Base-by-base conservation (phyloP, 2,797 vertebrate species). In the Florisuga fusca region DNA sequence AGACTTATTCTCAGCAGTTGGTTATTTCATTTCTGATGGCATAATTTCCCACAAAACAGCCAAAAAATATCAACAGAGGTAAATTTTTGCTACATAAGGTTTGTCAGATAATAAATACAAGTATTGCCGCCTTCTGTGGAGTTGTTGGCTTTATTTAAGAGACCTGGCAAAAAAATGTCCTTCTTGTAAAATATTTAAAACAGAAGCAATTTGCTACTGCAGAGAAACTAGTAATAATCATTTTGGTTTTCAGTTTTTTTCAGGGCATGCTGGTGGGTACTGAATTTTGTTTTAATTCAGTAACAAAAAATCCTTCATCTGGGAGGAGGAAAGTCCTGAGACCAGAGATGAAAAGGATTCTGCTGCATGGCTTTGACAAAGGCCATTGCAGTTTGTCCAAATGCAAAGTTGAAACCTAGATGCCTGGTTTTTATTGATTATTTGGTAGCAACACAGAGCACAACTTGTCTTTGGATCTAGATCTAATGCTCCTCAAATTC, bases 121-220 rank as follows among this genome's bases (percentile, higher is more conserved):
- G 15, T 59, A 50, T 25, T 81, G 10, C 36, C 51, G 69, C 58
- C 17, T 25, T 51, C 89, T 72, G 62, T 55, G 58, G 69, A 87
- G 59, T 41, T 58, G 26, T 64, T 83, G 26, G n/a, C 15, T 73
- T 69, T 78, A 68, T 93, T 91, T 87, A 64, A 87, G 25, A 8
- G 59, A 78, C 33, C 8, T 75, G 31, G 17, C 20, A 68, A 80
- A 64, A 88, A 53, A 73, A 79, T 31, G 11, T 33, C 16, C 7
- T 92, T 83, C n/a, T 20, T 80, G 62, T 36, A 81, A 95, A 85
- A 85, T 89, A 82, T 78, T 92, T 80, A 80, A 93, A 95, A 62
- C 3, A 89, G 72, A 88, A 61, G 6, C 16, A 81, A 15, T 62
- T 66, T 89, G 9, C 61, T 91, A 7, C 68, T 75, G 13, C 22